phyloP scores from a whole-genome alignment of 2,888 invertebrate species.

The Willowsia nigromaculata region DNA sequence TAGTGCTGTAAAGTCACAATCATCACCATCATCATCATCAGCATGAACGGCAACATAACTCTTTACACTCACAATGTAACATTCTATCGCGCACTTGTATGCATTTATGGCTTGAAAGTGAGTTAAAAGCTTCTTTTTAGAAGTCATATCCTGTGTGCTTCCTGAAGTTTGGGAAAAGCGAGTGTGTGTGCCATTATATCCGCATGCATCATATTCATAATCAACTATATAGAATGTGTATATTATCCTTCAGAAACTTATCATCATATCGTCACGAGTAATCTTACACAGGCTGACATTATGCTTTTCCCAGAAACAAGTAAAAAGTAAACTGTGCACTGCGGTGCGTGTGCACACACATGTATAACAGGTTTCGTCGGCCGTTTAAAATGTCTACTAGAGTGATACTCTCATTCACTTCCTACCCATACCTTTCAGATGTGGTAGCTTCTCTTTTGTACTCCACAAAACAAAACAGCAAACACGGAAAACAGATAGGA shows the following conservation, averaged over 20 bases:
- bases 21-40: not conserved
- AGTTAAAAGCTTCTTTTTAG: not conserved
- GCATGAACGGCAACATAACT: not conserved
- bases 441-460: not conserved
- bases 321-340: not conserved
- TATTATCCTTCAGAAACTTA: no score
- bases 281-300: not conserved
- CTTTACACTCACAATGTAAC: not conserved
- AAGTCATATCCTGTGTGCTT: not conserved
- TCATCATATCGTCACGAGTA: no score
- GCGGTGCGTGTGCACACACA: not conserved
- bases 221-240: no score
- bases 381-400: not conserved
- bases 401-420: not conserved
- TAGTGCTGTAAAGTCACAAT: no score
- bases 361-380: not conserved
- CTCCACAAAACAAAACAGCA: not conserved
- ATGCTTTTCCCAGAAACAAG: not conserved
- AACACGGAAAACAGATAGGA: conserved; percentile 28
- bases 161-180: not conserved
- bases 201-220: not conserved
- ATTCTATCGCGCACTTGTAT: not conserved
- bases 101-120: not conserved
- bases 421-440: not conserved
- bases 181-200: not conserved